Evolutionary conservation across 2,888 invertebrate genomes (phyloP), one percentile per base, ranked within the genome.

Genomic region (Emmelina monodactyla): DNA sequence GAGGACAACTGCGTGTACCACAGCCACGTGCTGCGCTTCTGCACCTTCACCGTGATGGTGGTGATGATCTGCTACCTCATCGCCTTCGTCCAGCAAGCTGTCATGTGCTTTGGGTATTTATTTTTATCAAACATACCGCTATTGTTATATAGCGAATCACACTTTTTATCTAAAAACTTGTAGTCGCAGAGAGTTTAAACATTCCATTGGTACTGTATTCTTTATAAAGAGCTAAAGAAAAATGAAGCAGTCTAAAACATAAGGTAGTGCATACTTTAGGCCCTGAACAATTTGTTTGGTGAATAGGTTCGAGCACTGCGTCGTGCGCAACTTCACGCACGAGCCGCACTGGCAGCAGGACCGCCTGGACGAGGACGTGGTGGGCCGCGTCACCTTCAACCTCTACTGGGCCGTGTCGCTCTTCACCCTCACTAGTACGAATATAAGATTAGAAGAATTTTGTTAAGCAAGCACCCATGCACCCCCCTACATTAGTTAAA

Each of bases 371-470:
- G 55, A 53, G 1, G 51, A 53, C 1, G 52, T 51, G 0, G 50
- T 62, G 2, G 37, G 39, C 3, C 45, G 58, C 3, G 40, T 72
- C 1, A 44, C 41, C 1, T 72, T 66, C 35, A 58, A 61, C 11
- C 54, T 73, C 2, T 73, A 66, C 44, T 73, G 70, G 69, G 60
- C 73, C 1, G 57, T 70, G 2, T 69, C 67, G 2, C 55, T 72
- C 53, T 54, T 71, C n/a, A 66, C 58, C 2, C 64, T 71, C 16
- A 71, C 69, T 0, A 42, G 72, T 73, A 44, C 53, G 62, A 50
- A 3, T 1, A 19, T 1, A 3, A n/a, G n/a, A n/a, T n/a, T n/a
- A n/a, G n/a, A n/a, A n/a, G n/a, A n/a, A n/a, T n/a, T n/a, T n/a
- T n/a, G n/a, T n/a, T n/a, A n/a, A n/a, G n/a, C n/a, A n/a, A n/a